Conservation (phyloP, 2,113 vertebrate species). For the Uria aalge region DNA sequence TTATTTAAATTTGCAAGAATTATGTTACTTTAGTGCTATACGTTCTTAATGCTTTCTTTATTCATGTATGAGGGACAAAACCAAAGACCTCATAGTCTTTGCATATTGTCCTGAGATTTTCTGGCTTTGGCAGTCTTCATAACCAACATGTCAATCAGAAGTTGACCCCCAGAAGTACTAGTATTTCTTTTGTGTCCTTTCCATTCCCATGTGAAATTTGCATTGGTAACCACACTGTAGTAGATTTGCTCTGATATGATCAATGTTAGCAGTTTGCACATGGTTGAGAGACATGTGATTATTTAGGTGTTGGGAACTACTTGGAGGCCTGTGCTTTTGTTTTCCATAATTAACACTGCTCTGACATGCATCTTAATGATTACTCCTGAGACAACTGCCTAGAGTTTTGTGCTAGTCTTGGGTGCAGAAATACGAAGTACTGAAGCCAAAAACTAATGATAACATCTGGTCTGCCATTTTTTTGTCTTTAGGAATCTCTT, state of each 20-base stretch:
- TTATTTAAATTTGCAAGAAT: not conserved
- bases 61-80: not conserved
- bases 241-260: not conserved
- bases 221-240: not conserved
- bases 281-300: not conserved
- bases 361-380: not conserved
- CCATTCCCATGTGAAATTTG: not conserved
- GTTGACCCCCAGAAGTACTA: not conserved
- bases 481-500: not conserved
- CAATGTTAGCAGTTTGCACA: not conserved
- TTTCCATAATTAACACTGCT: not conserved
- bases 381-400: not conserved
- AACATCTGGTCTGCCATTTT: not conserved
- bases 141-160: not conserved
- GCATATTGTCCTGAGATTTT: not conserved
- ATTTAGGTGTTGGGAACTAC: not conserved
- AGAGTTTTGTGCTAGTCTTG: not conserved
- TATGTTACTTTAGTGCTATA: not conserved
- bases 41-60: not conserved
- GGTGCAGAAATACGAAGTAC: not conserved
- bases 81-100: not conserved
- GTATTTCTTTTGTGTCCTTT: not conserved
- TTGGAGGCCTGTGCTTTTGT: not conserved
- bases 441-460: not conserved
- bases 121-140: not conserved